phyloP scores from a whole-genome alignment of 2,113 vertebrate species.

The Ginglymostoma cirratum region DNA sequence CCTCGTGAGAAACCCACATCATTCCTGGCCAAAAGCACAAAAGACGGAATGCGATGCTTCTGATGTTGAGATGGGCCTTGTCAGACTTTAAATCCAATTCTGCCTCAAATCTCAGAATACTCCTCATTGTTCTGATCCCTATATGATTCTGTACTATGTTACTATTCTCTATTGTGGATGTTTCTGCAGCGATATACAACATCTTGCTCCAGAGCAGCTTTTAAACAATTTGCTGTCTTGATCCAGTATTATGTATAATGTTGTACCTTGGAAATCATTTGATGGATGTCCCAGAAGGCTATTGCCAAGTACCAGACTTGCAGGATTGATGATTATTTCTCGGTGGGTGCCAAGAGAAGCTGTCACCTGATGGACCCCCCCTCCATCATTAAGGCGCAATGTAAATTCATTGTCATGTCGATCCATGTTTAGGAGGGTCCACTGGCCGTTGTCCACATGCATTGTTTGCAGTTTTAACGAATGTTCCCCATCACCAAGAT shows the following conservation, averaged over 20 bases:
- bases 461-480: constrained; percentile 55
- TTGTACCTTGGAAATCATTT: constrained; percentile 66
- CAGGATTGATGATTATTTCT: constrained; percentile 61
- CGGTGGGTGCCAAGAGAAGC: constrained; percentile 54
- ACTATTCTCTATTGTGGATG: not conserved
- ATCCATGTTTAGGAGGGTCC: constrained; percentile 65
- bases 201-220: not conserved
- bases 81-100: no score
- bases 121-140: no score
- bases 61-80: no score
- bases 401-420: constrained; percentile 71
- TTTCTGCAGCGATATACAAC: not conserved
- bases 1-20: no score
- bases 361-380: constrained; percentile 64
- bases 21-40: no score
- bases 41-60: no score
- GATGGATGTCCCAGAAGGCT: constrained; percentile 47
- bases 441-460: constrained; percentile 71
- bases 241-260: not conserved
- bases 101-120: no score
- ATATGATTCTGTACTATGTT: not conserved
- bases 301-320: constrained; percentile 62
- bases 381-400: constrained; percentile 67
- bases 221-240: not conserved
- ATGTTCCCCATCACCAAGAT: constrained; percentile 61